Evolutionary conservation across 2,888 invertebrate genomes (phyloP).

Genomic region (Pollenia angustigena): DNA sequence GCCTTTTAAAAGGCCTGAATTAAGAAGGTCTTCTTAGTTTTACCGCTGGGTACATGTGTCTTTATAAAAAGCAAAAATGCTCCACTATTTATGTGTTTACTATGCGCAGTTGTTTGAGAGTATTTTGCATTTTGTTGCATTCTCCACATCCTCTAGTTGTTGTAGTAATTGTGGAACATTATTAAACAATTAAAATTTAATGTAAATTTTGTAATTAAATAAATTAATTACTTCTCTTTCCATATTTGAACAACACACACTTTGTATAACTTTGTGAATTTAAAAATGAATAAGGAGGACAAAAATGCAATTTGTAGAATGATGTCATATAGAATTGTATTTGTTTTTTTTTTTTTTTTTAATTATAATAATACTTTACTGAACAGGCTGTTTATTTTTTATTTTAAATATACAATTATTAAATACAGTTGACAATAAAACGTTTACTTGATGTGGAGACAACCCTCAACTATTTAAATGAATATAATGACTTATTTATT

Average conservation of each 20-base stretch:
- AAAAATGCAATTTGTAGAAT: background rate
- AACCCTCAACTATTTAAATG: slow-evolving; percentile 4
- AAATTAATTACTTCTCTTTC: slow-evolving; percentile 73
- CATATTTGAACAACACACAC: slow-evolving; percentile 2
- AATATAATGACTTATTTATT: slow-evolving; percentile 10
- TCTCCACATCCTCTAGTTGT: slow-evolving; percentile 1
- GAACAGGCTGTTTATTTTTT: background rate
- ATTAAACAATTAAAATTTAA: slow-evolving; percentile 75
- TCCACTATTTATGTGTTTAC: background rate
- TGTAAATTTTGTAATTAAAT: slow-evolving; percentile 74
- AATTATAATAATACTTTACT: background rate
- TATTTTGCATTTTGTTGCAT: background rate
- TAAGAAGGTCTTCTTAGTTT: too few relatives aligned
- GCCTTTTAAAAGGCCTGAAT: too few relatives aligned
- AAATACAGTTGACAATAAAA: slow-evolving; percentile 28
- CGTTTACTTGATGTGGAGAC: slow-evolving; percentile 6
- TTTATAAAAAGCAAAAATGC: too few relatives aligned
- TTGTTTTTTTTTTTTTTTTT: background rate
- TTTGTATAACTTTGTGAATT: background rate
- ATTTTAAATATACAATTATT: background rate
- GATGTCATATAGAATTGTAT: background rate
- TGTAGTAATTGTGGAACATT: slow-evolving; percentile 71
- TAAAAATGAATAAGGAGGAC: background rate
- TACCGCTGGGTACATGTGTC: too few relatives aligned
- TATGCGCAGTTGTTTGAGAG: slow-evolving; percentile 7